These are phyloP conservation scores for Heliconius ethilla DNA, from an alignment of 2,888 invertebrate genomes.

Conservation along the genomic window DNA sequence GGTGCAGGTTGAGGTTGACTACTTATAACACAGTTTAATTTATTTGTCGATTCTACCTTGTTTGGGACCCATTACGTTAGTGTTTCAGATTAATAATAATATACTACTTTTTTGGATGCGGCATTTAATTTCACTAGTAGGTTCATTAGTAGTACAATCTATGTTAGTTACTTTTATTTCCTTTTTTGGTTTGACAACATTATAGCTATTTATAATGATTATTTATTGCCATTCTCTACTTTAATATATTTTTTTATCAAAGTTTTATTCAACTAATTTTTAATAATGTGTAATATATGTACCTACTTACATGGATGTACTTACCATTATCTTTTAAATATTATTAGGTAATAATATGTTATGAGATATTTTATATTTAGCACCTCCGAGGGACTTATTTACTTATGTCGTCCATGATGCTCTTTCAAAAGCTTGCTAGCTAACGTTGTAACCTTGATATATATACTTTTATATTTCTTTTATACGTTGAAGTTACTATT, in stretches of 20 bases:
- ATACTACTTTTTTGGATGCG: constrained; percentile 45
- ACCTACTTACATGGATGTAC: neutral
- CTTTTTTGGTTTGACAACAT: neutral
- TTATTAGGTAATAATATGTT: neutral
- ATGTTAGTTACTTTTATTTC: neutral
- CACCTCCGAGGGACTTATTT: neutral
- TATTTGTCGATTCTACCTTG: constrained; percentile 66
- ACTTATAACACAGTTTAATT: constrained; percentile 74
- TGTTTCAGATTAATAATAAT: constrained; percentile 39
- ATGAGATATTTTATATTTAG: neutral
- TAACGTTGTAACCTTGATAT: constrained; percentile 56
- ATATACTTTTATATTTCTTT: constrained; percentile 2
- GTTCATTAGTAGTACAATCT: neutral
- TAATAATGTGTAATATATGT: too few relatives aligned
- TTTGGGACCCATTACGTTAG: constrained; percentile 61
- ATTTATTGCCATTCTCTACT: too few relatives aligned
- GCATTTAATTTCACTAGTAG: constrained; percentile 34
- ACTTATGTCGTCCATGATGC: constrained; percentile 43
- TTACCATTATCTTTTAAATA: neutral
- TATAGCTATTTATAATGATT: neutral
- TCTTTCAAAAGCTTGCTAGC: constrained; percentile 50
- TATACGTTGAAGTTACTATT: neutral
- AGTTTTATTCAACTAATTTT: too few relatives aligned
- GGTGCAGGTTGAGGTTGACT: constrained; percentile 64
- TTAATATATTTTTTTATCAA: too few relatives aligned